These are phyloP conservation scores for Merops nubicus DNA, from an alignment of 2,113 vertebrate genomes.

Conservation along the genomic window DNA sequence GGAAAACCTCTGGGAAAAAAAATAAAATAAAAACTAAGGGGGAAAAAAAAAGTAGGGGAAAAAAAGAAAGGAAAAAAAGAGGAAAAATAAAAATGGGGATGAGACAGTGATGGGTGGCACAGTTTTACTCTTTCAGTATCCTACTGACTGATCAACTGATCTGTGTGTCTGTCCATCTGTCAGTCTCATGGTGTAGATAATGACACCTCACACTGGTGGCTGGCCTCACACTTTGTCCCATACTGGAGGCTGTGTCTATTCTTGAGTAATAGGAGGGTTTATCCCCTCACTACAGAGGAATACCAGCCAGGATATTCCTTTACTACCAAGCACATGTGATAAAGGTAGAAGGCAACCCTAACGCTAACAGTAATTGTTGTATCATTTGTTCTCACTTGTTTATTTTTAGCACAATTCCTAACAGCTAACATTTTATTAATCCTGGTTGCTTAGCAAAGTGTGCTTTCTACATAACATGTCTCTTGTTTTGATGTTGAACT, in stretches of 20 bases:
- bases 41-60: background rate
- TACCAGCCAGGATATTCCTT: background rate
- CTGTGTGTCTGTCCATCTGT: background rate
- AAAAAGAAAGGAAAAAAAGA: background rate
- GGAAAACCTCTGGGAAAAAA: fast-evolving
- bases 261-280: background rate
- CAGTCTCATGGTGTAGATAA: background rate
- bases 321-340: background rate
- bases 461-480: too few species aligned
- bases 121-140: background rate
- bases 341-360: background rate
- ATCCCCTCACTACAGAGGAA: background rate
- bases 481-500: too few species aligned
- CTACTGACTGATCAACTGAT: background rate
- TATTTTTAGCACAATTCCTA: background rate
- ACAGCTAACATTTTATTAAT: background rate
- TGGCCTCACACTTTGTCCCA: background rate
- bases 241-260: background rate
- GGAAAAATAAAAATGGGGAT: background rate
- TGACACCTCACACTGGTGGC: background rate
- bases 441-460: background rate
- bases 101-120: background rate
- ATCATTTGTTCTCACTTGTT: background rate
- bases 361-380: background rate
- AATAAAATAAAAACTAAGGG: too few species aligned